phyloP scores from a whole-genome alignment of 2,888 invertebrate species.

The Byasa hedistus region DNA sequence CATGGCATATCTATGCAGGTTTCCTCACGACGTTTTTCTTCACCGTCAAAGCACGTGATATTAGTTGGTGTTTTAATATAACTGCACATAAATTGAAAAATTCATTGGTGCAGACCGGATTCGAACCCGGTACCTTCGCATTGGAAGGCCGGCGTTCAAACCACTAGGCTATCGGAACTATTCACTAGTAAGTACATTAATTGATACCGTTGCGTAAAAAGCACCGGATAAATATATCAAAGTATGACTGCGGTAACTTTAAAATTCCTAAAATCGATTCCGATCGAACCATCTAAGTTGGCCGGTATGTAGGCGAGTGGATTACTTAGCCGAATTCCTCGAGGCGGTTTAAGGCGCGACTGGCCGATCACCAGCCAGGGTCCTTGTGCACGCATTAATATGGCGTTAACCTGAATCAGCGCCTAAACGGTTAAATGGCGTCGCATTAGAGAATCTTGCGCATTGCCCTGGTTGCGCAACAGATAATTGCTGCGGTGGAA shows the following conservation, averaged over 20 bases:
- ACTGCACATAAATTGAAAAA: too few species aligned
- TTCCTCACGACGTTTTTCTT: too few species aligned
- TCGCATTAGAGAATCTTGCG: constrained; percentile 18
- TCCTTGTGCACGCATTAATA: constrained; percentile 6
- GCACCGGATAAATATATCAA: too few species aligned
- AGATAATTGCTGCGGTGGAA: background rate
- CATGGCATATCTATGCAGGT: too few species aligned
- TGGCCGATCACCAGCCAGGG: background rate
- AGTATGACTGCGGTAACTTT: background rate
- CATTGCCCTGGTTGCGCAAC: constrained; percentile 5
- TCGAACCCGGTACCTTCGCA: too few species aligned
- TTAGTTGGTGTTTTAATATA: too few species aligned
- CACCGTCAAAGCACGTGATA: too few species aligned
- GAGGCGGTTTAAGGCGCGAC: constrained; percentile 13
- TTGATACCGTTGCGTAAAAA: too few species aligned
- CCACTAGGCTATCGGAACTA: too few species aligned
- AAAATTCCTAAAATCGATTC: background rate
- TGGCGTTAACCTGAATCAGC: background rate
- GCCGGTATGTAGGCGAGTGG: constrained; percentile 11
- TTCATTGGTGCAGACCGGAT: too few species aligned
- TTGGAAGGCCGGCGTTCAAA: too few species aligned
- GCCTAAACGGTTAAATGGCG: constrained; percentile 13
- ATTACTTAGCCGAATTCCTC: constrained; percentile 17
- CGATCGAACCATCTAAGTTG: background rate
- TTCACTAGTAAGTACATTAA: too few species aligned